These are phyloP conservation scores for Agonopterix alstromeriana DNA, from an alignment of 2,888 invertebrate species.

Conservation along the genomic window DNA sequence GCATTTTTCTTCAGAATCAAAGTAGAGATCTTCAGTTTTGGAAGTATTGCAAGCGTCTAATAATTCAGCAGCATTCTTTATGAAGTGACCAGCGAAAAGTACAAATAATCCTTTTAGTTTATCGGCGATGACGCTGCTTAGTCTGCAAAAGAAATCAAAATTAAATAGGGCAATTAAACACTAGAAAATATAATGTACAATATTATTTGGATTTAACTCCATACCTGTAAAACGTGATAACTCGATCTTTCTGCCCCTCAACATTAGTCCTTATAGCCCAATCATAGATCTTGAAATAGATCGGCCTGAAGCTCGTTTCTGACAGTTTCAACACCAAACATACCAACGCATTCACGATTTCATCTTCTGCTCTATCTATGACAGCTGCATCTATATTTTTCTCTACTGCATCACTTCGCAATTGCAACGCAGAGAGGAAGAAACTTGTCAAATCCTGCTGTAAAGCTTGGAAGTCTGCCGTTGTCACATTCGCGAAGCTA, in stretches of 20 bases:
- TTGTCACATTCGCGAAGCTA: conserved; percentile 79
- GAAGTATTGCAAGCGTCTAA: conserved; percentile 81
- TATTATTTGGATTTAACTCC: conserved; percentile 10
- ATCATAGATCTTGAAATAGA: conserved; percentile 90
- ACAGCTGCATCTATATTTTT: conserved; percentile 38
- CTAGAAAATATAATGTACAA: not conserved
- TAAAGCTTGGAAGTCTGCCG: conserved; percentile 79
- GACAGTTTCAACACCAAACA: conserved; percentile 90
- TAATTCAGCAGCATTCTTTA: conserved; percentile 87
- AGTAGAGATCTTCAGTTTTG: conserved; percentile 72
- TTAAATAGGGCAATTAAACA: not conserved
- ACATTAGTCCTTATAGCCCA: conserved; percentile 86
- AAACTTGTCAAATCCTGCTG: conserved; percentile 83
- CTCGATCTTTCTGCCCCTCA: conserved; percentile 78
- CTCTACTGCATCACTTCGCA: conserved; percentile 75
- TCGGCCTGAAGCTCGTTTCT: conserved; percentile 91
- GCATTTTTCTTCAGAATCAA: conserved; percentile 74
- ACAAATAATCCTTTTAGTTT: conserved; percentile 91
- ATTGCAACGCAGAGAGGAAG: conserved; percentile 83
- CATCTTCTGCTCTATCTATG: conserved; percentile 81
- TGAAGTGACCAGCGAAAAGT: conserved; percentile 90
- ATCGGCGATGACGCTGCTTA: conserved; percentile 87
- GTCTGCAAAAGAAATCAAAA: conserved; percentile 52
- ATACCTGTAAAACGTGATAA: conserved; percentile 89
- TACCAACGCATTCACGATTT: conserved; percentile 86